phyloP scores from a whole-genome alignment of 1,140 invertebrate species.

The Drosophila neocordata region DNA sequence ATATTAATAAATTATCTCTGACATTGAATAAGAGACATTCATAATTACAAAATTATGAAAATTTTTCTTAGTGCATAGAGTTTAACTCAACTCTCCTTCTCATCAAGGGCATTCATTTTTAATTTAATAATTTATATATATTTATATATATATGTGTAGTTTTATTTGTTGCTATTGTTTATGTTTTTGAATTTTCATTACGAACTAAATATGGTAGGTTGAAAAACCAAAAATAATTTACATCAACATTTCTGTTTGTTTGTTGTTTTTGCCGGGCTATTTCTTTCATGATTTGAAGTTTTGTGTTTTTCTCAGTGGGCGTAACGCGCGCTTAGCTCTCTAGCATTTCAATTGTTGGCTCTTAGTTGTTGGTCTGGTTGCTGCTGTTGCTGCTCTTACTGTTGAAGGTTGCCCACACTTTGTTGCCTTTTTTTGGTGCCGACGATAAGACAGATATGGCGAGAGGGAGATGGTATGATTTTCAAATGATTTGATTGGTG shows the following conservation, averaged over 20 bases:
- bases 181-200: constrained; percentile 38
- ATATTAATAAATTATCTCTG: too few species aligned
- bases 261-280: constrained; percentile 52
- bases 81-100: not conserved
- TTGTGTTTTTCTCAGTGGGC: constrained; percentile 72
- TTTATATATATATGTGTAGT: not conserved
- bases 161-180: not conserved
- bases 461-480: not conserved
- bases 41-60: too few species aligned
- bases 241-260: constrained; percentile 64
- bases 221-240: constrained; percentile 67
- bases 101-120: constrained; percentile 50
- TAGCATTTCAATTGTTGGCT: constrained; percentile 2
- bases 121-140: not conserved
- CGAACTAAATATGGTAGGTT: constrained; percentile 76
- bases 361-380: too few species aligned
- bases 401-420: constrained; percentile 52
- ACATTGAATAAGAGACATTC: not conserved
- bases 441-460: constrained; percentile 14
- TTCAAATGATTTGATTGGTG: constrained; percentile 62
- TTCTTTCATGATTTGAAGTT: constrained; percentile 69
- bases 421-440: constrained; percentile 66
- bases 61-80: not conserved
- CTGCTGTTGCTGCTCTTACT: not conserved
- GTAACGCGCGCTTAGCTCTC: constrained; percentile 61